These are phyloP conservation scores for Syrrhaptes paradoxus DNA, from an alignment of 2,113 vertebrate species.

Conservation along the genomic window DNA sequence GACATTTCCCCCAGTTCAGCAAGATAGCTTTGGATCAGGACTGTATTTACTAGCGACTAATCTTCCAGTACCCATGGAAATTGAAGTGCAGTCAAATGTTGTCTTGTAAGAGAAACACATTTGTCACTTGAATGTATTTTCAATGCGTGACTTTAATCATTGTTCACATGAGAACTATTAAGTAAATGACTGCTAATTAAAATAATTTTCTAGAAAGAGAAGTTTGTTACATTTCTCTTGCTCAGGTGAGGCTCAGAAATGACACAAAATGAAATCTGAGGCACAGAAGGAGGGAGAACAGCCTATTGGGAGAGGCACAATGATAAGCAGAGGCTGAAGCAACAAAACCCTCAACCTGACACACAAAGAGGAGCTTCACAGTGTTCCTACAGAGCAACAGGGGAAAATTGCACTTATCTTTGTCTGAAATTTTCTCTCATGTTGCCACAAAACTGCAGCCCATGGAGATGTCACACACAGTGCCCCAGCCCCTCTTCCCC, in stretches of 20 bases:
- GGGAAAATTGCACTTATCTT: neutral
- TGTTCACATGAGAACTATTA: neutral
- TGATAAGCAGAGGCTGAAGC: neutral
- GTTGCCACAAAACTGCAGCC: neutral
- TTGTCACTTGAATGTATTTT: constrained; percentile 2
- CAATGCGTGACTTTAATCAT: neutral
- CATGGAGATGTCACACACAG: neutral
- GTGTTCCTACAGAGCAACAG: neutral
- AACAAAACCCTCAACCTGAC: neutral
- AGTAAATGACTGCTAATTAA: constrained; percentile 18
- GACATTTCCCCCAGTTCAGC: neutral
- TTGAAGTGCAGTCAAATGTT: neutral
- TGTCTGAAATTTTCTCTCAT: neutral
- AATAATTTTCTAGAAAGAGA: constrained; percentile 17
- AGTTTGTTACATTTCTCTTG: neutral
- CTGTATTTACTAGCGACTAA: neutral
- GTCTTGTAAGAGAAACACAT: neutral
- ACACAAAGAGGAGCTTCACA: neutral
- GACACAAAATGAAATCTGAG: neutral
- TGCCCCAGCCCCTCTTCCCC: neutral
- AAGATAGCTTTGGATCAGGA: neutral
- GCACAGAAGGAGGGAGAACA: neutral
- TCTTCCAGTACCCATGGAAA: neutral
- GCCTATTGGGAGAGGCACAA: neutral
- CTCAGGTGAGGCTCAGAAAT: neutral